Percentiles rank a stretch among this genome's conserved stretches.
These are phyloP conservation scores for Nebria ingens DNA, from an alignment of 1,140 invertebrate genomes.

Conservation along the genomic window DNA sequence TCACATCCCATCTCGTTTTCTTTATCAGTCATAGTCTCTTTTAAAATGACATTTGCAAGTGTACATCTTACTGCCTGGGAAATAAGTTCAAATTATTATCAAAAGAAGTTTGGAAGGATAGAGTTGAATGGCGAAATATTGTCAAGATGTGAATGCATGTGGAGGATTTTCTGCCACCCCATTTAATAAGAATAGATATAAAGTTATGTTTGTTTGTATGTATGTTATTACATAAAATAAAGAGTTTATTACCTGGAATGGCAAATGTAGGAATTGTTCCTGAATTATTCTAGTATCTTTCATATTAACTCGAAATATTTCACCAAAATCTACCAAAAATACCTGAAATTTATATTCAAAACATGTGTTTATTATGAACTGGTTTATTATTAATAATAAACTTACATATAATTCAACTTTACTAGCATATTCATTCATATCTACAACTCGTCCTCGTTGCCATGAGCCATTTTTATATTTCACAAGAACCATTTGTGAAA, in stretches of 20 bases:
- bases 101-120: no score
- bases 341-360: not conserved
- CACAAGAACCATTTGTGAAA: not conserved
- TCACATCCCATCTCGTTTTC: not conserved
- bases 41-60: not conserved
- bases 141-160: no score
- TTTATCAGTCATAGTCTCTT: not conserved
- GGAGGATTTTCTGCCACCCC: no score
- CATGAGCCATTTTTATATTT: not conserved
- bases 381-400: no score
- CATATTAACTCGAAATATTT: not conserved
- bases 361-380: no score
- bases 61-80: not conserved
- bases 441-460: not conserved
- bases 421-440: not conserved
- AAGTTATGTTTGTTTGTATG: not conserved
- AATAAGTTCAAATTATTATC: no score
- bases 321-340: not conserved
- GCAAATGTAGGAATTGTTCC: not conserved
- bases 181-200: no score
- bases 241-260: not conserved
- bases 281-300: not conserved
- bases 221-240: not conserved
- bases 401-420: not conserved
- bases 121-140: no score